These are phyloP conservation scores for Neofelis nebulosa DNA, from an alignment of 2,113 vertebrate species.

Conservation along the genomic window DNA sequence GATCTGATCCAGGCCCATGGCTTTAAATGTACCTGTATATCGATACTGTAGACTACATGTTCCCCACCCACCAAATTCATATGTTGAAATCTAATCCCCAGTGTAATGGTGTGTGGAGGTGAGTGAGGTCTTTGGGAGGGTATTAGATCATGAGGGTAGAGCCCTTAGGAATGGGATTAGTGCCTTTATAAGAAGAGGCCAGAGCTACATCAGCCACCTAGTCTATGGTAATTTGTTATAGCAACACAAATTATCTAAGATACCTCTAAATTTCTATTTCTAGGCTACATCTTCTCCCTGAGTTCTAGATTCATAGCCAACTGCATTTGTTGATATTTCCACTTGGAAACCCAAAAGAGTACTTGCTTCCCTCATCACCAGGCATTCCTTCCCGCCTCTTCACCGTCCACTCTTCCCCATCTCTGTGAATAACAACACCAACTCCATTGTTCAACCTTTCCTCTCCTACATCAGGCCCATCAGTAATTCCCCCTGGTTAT, in stretches of 20 bases:
- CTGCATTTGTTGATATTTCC: background rate
- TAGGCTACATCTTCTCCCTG: background rate
- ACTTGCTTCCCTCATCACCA: background rate
- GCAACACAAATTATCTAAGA: background rate
- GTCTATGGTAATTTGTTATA: background rate
- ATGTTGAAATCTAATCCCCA: background rate
- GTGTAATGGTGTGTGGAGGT: background rate
- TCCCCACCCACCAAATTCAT: background rate
- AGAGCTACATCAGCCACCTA: background rate
- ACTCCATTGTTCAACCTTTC: background rate
- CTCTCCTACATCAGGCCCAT: background rate
- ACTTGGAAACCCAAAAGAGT: background rate
- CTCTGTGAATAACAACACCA: background rate
- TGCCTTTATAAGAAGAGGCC: background rate
- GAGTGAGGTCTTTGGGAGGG: background rate
- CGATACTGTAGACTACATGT: background rate
- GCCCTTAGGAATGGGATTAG: background rate
- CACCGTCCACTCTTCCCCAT: background rate
- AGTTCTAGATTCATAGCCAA: background rate
- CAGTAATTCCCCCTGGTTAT: background rate
- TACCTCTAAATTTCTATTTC: background rate
- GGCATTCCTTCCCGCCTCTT: background rate
- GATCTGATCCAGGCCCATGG: background rate
- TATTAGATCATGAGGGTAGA: background rate
- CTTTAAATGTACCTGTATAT: background rate